Percentiles rank a stretch among this genome's conserved stretches.
These are phyloP conservation scores for Chaetorhynchus papuensis DNA, from an alignment of 2,113 vertebrate species.

Conservation along the genomic window DNA sequence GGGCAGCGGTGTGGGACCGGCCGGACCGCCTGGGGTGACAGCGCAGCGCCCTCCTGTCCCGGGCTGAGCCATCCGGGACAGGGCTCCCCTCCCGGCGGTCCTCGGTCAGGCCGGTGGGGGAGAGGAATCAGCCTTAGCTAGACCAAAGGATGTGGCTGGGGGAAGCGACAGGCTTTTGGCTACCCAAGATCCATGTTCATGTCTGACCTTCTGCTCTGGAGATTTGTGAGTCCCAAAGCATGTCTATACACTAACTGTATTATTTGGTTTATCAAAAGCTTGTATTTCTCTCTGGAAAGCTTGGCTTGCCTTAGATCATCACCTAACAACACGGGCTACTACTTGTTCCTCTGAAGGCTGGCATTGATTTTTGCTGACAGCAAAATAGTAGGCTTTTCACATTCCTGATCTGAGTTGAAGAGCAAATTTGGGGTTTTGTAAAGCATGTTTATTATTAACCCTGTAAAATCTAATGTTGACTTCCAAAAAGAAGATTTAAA, in stretches of 20 bases:
- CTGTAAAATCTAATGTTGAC: background rate
- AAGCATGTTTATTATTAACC: background rate
- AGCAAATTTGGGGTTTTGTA: background rate
- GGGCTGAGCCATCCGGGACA: background rate
- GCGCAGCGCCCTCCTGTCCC: background rate
- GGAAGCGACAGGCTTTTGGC: background rate
- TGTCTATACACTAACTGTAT: background rate
- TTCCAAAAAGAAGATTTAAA: background rate
- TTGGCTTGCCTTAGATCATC: background rate
- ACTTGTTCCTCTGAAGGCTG: background rate
- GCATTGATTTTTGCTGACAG: background rate
- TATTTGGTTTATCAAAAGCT: background rate
- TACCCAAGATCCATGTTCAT: background rate
- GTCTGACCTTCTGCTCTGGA: background rate
- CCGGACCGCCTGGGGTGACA: background rate
- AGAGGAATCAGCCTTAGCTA: no score
- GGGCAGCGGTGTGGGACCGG: background rate
- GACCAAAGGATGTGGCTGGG: background rate
- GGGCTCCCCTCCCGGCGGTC: background rate
- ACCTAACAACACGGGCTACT: background rate
- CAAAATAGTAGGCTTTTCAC: background rate
- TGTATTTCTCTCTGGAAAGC: background rate
- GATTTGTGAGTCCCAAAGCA: background rate
- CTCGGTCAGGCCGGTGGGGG: background rate
- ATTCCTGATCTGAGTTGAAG: background rate